phyloP scores from a whole-genome alignment of 2,888 invertebrate genomes.

The Sarcophaga carnaria region DNA sequence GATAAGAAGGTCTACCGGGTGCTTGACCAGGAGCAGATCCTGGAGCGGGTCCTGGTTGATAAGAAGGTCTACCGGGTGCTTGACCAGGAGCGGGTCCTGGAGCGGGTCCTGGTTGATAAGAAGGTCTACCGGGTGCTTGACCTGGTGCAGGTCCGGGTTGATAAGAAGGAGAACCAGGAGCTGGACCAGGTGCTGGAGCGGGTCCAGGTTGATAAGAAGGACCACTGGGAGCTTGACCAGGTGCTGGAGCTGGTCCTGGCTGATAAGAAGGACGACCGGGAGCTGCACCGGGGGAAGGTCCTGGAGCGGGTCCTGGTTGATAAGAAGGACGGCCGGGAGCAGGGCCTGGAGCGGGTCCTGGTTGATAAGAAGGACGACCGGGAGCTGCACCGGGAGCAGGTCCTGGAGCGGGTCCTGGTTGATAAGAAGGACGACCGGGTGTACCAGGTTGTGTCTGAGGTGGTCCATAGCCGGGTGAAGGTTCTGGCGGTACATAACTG shows the following conservation, averaged over 20 bases:
- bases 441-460: conserved; percentile 20
- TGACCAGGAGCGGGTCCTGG: conserved; percentile 55
- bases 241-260: conserved; percentile 9
- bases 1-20: conserved; percentile 65
- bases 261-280: conserved; percentile 53
- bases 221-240: conserved; percentile 63
- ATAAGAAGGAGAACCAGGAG: conserved; percentile 50
- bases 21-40: conserved; percentile 64
- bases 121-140: not conserved
- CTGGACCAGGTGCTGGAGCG: conserved; percentile 41
- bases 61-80: conserved; percentile 64
- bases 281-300: conserved; percentile 44
- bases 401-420: conserved; percentile 33
- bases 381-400: conserved; percentile 62
- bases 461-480: conserved; percentile 14
- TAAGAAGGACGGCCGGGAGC: conserved; percentile 66
- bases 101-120: conserved; percentile 23
- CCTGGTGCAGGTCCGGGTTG: conserved; percentile 38
- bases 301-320: conserved; percentile 39
- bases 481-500: conserved; percentile 46
- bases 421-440: conserved; percentile 16
- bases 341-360: conserved; percentile 30
- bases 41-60: conserved; percentile 56
- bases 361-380: conserved; percentile 65
- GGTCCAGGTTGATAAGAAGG: conserved; percentile 56